Evolutionary conservation across 2,113 vertebrate species (phyloP), one percentile per base, ranked within the genome.

Genomic region (Odontophorus gujanensis): DNA sequence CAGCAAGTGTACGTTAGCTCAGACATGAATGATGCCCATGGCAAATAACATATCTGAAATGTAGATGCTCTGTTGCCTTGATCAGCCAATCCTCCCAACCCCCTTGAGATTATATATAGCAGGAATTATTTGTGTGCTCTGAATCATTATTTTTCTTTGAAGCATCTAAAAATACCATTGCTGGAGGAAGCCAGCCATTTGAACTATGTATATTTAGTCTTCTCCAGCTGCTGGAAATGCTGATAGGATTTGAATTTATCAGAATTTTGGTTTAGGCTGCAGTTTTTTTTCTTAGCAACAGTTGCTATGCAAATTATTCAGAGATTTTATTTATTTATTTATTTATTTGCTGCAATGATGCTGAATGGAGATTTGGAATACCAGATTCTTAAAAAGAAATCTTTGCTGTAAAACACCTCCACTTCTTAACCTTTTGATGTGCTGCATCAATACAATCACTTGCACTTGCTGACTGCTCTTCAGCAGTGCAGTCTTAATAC

Each of bases 271-370:
- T 91, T 96, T 85, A 96, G 81, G 89, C 62, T 93, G 81, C 85
- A 96, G 92, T 51, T 95, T 94, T 97, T 91, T 96, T 94, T 96
- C 95, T 96, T 97, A 97, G 97, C 96, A 97, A 97, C 96, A 95
- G 94, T 96, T 97, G 97, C 97, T 87, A 97, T 90, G 94, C 77
- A 94, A 96, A 97, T 95, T 93, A 97, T 97, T 85, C 78, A 59
- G 58, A 81, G 69, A 21, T 53, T 79, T 96, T 8, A 96, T 80
- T 96, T 28, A 15, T 51, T 28, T 28, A 96, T 76, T 96, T 26
- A 96, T 78, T 96, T 51, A 15, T 96, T 78, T 96, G 85, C 92
- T 93, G 73, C 95, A 96, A 92, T 96, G 72, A 92, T 96, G 81
- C 42, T 88, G 85, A 66, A 93, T 85, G 66, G 71, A 95, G 43